Evolutionary conservation across 1,140 invertebrate species (phyloP).

Genomic region (Scaptomyza pallida): DNA sequence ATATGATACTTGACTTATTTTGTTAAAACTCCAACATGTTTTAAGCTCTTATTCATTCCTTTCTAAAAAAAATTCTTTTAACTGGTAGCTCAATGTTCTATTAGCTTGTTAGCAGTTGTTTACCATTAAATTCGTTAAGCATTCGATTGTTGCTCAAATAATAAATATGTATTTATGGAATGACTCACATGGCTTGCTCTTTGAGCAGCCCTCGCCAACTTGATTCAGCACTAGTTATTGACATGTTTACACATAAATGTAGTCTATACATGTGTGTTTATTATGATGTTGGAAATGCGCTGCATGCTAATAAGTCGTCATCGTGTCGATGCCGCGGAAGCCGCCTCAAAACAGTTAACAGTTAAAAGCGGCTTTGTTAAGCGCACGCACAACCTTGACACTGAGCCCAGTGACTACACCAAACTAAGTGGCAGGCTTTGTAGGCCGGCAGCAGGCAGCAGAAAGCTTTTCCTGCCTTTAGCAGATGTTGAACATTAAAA

Average conservation of each 20-base stretch:
- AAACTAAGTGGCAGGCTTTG: conserved; percentile 22
- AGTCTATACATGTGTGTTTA: neutral
- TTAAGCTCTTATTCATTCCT: neutral
- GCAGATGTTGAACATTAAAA: conserved; percentile 55
- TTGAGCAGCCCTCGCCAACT: conserved; percentile 11
- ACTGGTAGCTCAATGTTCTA: neutral
- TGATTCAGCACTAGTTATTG: conserved; percentile 11
- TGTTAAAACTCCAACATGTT: too few species aligned
- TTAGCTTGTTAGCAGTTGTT: conserved; percentile 1
- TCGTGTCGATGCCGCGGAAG: conserved; percentile 46
- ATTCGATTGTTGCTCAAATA: neutral
- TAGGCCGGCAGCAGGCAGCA: conserved; percentile 22
- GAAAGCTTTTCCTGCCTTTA: conserved; percentile 4
- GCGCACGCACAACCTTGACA: conserved; percentile 62
- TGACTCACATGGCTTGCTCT: neutral
- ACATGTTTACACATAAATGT: conserved; percentile 22
- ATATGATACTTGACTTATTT: too few species aligned
- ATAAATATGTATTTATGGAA: neutral
- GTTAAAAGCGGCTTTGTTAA: conserved; percentile 37
- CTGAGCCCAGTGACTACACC: conserved; percentile 10
- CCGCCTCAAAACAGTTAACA: conserved; percentile 49
- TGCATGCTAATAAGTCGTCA: conserved; percentile 49
- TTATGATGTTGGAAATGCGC: conserved; percentile 2
- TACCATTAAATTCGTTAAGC: neutral
- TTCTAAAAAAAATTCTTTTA: neutral